Conservation (phyloP, 2,888 invertebrate species). For the Thereva nobilitata region DNA sequence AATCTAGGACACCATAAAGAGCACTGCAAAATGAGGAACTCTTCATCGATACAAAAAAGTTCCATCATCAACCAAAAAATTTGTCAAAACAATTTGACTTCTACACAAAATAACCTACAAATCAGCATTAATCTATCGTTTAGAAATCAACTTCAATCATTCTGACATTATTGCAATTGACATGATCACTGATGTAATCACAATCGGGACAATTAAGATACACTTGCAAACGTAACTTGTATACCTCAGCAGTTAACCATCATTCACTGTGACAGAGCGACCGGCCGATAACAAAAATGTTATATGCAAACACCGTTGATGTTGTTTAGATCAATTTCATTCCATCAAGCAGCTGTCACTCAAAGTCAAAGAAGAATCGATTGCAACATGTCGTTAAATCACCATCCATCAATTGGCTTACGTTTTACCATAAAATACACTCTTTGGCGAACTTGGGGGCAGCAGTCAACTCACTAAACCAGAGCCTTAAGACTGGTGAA, state of each 20-base stretch:
- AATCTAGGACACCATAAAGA: too few species aligned
- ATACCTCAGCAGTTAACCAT: slow-evolving; percentile 22
- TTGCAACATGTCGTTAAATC: slow-evolving; percentile 55
- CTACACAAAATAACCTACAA: too few species aligned
- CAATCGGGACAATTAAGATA: slow-evolving; percentile 42
- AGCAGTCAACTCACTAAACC: not conserved
- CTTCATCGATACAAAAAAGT: too few species aligned
- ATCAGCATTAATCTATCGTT: too few species aligned
- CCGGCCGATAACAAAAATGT: slow-evolving; percentile 43
- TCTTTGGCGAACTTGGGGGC: slow-evolving; percentile 14
- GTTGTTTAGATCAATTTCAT: slow-evolving; percentile 44
- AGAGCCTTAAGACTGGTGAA: not conserved
- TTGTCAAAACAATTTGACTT: too few species aligned
- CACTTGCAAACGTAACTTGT: slow-evolving; percentile 36
- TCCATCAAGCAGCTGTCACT: slow-evolving; percentile 43
- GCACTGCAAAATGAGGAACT: too few species aligned
- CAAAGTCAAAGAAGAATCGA: slow-evolving; percentile 49
- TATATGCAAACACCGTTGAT: slow-evolving; percentile 45
- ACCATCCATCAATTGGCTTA: slow-evolving; percentile 54
- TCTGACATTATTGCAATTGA: slow-evolving; percentile 40
- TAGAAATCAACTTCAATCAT: too few species aligned
- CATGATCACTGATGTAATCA: slow-evolving; percentile 39
- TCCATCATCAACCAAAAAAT: too few species aligned
- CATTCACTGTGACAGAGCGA: slow-evolving; percentile 41
- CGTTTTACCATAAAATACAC: slow-evolving; percentile 35